Evolutionary conservation across 2,888 invertebrate genomes (phyloP), one percentile per base, ranked within the genome.

Genomic region (Carcina quercana): DNA sequence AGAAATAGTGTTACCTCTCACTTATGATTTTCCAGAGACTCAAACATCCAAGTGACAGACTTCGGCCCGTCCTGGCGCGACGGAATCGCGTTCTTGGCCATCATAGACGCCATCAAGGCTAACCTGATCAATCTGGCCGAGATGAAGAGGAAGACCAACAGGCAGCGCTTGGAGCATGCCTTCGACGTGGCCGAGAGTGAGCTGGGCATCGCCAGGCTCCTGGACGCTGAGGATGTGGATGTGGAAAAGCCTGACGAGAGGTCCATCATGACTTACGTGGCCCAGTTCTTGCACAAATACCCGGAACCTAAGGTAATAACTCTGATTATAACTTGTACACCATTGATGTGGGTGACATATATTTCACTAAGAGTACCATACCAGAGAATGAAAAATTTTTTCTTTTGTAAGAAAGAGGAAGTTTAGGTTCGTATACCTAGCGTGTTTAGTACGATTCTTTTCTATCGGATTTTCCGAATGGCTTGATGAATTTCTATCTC

Each of bases 231-330:
- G 80, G 97, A 97, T 74, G 96, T 97, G 30, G 97, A 97, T 70
- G 96, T 97, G 14, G 91, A 94, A 15, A 94, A 95, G 66, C 98
- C 98, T 3, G 98, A 98, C 72, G 98, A 98, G 71, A 93, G 95
- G 76, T 97, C 96, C 41, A 95, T 98, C 54, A 98, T 98, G 97
- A 98, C 98, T 15, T 98, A 98, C 71, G 97, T 98, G 41, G 97
- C 98, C 22, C 97, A 98, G 85, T 98, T 98, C 80, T 86, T 98
- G 62, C 96, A 97, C 72, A 96, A 96, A 82, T 95, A 94, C 79
- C 94, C 94, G 27, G 94, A 95, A 84, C 93, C 94, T 30, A 92
- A 90, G 78, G 88, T 88, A 43, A 59, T 13, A n/a, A n/a, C n/a
- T n/a, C n/a, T n/a, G n/a, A n/a, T n/a, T n/a, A n/a, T n/a, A n/a